Base-by-base conservation (phyloP, 1,140 invertebrate species). In the Fopius arisanus region DNA sequence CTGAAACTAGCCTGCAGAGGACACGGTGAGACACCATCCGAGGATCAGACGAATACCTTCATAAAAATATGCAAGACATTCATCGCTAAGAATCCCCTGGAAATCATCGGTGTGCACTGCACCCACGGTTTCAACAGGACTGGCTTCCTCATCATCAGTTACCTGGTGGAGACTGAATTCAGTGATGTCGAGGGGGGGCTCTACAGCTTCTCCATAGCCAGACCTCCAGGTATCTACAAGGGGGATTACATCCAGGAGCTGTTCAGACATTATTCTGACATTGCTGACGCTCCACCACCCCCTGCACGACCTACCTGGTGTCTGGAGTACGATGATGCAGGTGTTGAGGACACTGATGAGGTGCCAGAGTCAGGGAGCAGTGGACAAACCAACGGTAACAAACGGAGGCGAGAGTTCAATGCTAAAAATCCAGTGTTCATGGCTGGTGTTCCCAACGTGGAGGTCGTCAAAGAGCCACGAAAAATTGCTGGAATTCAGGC, bases 101-200 rank as follows among this genome's bases (percentile, higher is more conserved):
- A 96, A 79, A 88, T 93, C 16, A 94, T 98, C 76, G 96, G 93
- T 59, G 94, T 99, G 31, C 98, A 99, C 85, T 99, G 98, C 83
- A 99, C 98, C 0, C 98, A 99, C 90, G 98, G 98, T 0, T 99
- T 99, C 82, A 99, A 99, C 87, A 90, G 98, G 79, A 99, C 97
- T 26, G 98, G 96, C 0, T 99, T 99, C 84, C 89, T 99, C 0
- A 95, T 99, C 65, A 91, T 93, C 63, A 93, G 96, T 1, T 99
- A 95, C 86, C 90, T 99, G 79, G 94, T 99, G 5, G 92, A 96
- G 88, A 90, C 92, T 72, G 86, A 93, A 63, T 91, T 93, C 82
- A 94, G 89, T 81, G 94, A 92, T 83, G 89, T 98, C 2, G 94
- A 96, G 73, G 93, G 93, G 19, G 96, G 96, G 0, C 79, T 99